Percentiles rank a stretch among this genome's conserved stretches.
These are phyloP conservation scores for Eumaeus atala DNA, from an alignment of 1,140 invertebrate genomes.

Conservation along the genomic window DNA sequence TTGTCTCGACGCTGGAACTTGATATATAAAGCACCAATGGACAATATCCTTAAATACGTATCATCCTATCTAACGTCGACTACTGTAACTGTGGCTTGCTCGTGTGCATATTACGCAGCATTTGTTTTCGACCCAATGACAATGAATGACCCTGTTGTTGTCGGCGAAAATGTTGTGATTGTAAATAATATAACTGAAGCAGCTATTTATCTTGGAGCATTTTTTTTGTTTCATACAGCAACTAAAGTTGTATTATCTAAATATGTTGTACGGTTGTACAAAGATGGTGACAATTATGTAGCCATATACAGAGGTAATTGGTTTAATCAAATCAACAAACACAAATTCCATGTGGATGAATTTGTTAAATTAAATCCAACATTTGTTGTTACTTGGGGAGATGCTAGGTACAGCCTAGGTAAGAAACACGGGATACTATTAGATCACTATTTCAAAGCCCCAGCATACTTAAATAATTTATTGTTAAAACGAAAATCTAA, in stretches of 20 bases:
- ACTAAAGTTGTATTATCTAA: conserved; percentile 52
- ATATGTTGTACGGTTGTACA: conserved; percentile 55
- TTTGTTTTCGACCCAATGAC: conserved; percentile 40
- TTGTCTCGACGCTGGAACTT: conserved; percentile 49
- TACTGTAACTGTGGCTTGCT: conserved; percentile 31
- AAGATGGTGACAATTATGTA: conserved; percentile 57
- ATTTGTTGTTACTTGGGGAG: conserved; percentile 51
- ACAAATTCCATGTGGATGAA: conserved; percentile 52
- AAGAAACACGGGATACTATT: conserved; percentile 56
- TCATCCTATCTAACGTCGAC: conserved; percentile 49
- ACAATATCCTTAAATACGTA: conserved; percentile 39
- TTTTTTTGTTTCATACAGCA: conserved; percentile 46
- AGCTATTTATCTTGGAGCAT: conserved; percentile 48
- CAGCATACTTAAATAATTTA: conserved; percentile 58
- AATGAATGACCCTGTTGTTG: conserved; percentile 45
- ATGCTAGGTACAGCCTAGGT: conserved; percentile 52
- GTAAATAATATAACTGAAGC: conserved; percentile 51
- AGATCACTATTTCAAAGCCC: conserved; percentile 60
- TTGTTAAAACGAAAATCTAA: conserved; percentile 39
- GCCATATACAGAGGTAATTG: conserved; percentile 55
- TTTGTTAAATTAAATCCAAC: conserved; percentile 55
- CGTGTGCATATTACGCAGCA: conserved; percentile 42
- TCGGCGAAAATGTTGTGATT: conserved; percentile 49
- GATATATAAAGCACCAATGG: conserved; percentile 65
- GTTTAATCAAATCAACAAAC: conserved; percentile 47